Percentiles rank a stretch among this genome's conserved stretches.
Evolutionary conservation across 2,113 vertebrate genomes (phyloP).

Genomic region (Nyctereutes procyonoides): DNA sequence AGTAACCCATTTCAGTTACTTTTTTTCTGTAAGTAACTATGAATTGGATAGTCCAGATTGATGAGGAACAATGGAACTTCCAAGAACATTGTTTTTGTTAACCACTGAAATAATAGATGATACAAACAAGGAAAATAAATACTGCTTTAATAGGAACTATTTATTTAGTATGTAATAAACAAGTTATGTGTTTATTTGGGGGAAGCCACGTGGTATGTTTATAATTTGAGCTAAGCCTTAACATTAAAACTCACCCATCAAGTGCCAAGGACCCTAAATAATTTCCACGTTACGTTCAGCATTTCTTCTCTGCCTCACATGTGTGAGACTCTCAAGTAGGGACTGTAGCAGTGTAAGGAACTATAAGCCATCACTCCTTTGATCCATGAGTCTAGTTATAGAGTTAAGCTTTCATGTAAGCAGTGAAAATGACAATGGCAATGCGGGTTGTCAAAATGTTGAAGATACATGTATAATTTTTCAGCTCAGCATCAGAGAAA

Average conservation of each 20-base stretch:
- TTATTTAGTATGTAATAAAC: slow-evolving; percentile 39
- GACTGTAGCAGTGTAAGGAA: neutral
- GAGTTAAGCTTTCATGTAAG: neutral
- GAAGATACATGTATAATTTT: neutral
- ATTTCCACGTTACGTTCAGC: neutral
- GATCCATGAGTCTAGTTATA: neutral
- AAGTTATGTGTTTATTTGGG: slow-evolving; percentile 42
- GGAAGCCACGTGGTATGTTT: slow-evolving; percentile 12
- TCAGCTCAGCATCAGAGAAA: neutral
- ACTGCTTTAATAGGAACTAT: slow-evolving; percentile 45
- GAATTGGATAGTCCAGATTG: slow-evolving; percentile 12
- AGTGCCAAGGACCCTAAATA: neutral
- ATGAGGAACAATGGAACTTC: neutral
- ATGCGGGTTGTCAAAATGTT: neutral
- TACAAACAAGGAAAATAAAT: slow-evolving; percentile 51
- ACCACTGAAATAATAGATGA: slow-evolving; percentile 1
- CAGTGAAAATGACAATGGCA: neutral
- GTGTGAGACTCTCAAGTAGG: neutral
- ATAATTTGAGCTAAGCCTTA: slow-evolving; percentile 18
- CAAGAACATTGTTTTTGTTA: slow-evolving; percentile 36
- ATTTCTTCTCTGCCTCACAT: neutral
- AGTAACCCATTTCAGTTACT: neutral
- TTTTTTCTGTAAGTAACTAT: neutral
- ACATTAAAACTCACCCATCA: slow-evolving; percentile 30
- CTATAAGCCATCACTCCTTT: neutral